Conservation (phyloP, 2,797 vertebrate genomes). For the Pangasius krempfi region DNA sequence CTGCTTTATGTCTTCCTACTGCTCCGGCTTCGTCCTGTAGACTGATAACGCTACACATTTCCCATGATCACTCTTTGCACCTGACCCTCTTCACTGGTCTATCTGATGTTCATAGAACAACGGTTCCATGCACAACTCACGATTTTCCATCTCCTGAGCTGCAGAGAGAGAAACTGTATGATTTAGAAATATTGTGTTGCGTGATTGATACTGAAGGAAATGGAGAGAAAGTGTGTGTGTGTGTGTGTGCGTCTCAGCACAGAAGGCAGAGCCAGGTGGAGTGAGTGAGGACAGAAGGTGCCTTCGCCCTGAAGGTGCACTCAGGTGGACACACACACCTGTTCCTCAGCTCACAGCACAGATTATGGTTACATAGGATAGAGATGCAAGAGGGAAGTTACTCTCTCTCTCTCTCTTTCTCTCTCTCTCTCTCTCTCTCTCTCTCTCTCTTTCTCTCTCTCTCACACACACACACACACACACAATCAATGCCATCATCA, state of each 20-base stretch:
- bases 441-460: too few species aligned
- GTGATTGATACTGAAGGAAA: neutral
- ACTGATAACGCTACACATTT: conserved; percentile 5
- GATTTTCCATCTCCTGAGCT: neutral
- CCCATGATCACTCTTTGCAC: neutral
- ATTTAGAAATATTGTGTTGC: conserved; percentile 16
- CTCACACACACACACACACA: neutral
- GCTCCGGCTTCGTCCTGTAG: neutral
- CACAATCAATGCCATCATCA: neutral
- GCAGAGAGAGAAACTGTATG: neutral
- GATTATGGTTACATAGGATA: conserved; percentile 65
- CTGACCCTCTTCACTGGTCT: neutral
- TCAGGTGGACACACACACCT: conserved; percentile 58
- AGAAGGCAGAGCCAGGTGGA: conserved; percentile 76
- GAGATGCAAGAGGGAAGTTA: conserved; percentile 11
- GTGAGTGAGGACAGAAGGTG: conserved; percentile 73
- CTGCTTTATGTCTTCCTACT: neutral
- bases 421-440: neutral
- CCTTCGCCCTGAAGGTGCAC: conserved; percentile 56
- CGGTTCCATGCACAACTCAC: neutral
- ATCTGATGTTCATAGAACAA: neutral
- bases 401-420: conserved; percentile 5
- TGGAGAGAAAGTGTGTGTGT: conserved; percentile 18
- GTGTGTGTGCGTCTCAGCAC: conserved; percentile 32
- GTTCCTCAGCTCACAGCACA: conserved; percentile 64